phyloP scores from a whole-genome alignment of 1,140 invertebrate species.

The Eubasilissa regina region DNA sequence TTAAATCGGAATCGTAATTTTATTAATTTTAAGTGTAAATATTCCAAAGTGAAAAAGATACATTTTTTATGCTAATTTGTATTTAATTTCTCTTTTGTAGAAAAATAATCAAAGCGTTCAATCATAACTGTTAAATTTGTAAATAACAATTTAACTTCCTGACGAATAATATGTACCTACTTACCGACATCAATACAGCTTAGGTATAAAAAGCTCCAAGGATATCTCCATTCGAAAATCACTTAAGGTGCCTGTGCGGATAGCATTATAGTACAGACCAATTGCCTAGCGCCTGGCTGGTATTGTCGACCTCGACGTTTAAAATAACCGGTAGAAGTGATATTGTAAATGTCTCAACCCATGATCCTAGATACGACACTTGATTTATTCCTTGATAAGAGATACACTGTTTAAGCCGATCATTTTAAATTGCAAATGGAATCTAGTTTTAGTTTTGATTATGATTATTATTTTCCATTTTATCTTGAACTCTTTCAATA shows the following conservation, averaged over 20 bases:
- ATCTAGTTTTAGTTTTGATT: no score
- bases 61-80: background rate
- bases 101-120: background rate
- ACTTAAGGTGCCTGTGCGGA: background rate
- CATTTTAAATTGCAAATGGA: no score
- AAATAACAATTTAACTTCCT: background rate
- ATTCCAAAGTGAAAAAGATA: background rate
- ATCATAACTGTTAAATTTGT: no score
- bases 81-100: slow-evolving; percentile 22
- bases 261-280: background rate
- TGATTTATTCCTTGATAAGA: no score
- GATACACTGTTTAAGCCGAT: no score
- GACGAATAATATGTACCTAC: background rate
- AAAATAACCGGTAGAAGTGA: background rate
- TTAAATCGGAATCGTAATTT: no score
- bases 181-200: no score
- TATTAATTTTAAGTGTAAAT: no score
- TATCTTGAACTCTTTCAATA: no score
- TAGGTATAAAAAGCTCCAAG: background rate
- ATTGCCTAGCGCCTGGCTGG: background rate
- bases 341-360: no score
- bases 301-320: slow-evolving; percentile 2
- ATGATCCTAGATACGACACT: background rate
- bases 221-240: slow-evolving; percentile 32
- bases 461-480: no score